These are phyloP conservation scores for Pseudomyrmex cubaensis DNA, from an alignment of 1,140 invertebrate genomes.

Conservation along the genomic window DNA sequence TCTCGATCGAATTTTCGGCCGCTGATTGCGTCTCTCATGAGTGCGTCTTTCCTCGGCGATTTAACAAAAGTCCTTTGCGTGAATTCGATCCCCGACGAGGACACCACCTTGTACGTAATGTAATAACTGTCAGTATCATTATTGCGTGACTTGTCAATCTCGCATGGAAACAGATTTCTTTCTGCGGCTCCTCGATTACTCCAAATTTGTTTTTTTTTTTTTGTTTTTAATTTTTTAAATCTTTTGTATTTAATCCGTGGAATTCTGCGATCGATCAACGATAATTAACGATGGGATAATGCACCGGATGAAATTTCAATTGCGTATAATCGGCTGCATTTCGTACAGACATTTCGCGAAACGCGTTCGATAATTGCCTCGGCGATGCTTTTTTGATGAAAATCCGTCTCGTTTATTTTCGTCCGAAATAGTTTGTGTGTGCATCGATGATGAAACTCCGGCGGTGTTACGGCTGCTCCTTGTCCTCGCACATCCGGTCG, in stretches of 20 bases:
- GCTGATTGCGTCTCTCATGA: not conserved
- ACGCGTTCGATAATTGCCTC: not conserved
- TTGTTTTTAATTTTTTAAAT: not conserved
- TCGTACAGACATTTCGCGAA: not conserved
- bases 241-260: too few species aligned
- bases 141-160: not conserved
- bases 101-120: not conserved
- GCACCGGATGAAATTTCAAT: constrained; percentile 32
- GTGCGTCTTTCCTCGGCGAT: not conserved
- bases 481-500: not conserved
- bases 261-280: too few species aligned
- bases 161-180: not conserved
- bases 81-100: not conserved
- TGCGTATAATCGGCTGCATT: not conserved
- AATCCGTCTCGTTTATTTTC: too few species aligned
- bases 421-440: not conserved
- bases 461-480: not conserved
- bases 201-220: not conserved
- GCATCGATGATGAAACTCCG: constrained; percentile 1
- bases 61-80: not conserved
- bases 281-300: too few species aligned
- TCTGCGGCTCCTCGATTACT: not conserved
- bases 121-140: not conserved
- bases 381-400: not conserved
- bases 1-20: not conserved